Evolutionary conservation across 2,888 invertebrate genomes (phyloP).

Genomic region (Drosophila acutilabella): DNA sequence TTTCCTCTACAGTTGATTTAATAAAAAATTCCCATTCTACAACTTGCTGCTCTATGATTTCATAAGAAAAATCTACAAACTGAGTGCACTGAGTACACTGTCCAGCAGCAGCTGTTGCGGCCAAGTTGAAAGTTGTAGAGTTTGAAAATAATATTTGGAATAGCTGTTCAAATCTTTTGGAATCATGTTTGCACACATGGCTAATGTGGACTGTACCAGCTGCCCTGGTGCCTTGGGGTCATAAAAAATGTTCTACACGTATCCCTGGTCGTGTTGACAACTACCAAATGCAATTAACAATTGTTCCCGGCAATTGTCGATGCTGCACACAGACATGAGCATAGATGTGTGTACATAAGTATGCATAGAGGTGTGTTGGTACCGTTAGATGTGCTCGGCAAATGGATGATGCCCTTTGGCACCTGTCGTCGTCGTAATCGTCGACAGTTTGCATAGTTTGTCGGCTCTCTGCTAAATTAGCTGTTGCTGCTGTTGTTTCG

Average conservation of each 20-base stretch:
- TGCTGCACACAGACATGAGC: constrained; percentile 24
- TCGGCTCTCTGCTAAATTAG: constrained; percentile 60
- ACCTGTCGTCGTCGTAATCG: constrained; percentile 76
- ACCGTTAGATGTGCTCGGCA: constrained; percentile 70
- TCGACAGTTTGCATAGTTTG: constrained; percentile 68
- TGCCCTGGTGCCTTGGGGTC: constrained; percentile 29
- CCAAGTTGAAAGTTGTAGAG: constrained; percentile 33
- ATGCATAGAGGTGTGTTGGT: constrained; percentile 18
- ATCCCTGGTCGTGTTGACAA: constrained; percentile 74
- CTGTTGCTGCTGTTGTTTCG: constrained; percentile 25
- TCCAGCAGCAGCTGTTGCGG: constrained; percentile 37
- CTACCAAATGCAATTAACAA: constrained; percentile 82
- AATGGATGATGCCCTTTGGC: constrained; percentile 74
- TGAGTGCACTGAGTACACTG: constrained; percentile 4
- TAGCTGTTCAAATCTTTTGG: constrained; percentile 2
- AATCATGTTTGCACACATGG: constrained; percentile 8
- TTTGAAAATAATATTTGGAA: constrained; percentile 16
- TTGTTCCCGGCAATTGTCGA: constrained; percentile 70
- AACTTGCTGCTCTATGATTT: no score
- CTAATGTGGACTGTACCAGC: constrained; percentile 37
- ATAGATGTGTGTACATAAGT: not conserved
- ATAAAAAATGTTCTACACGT: constrained; percentile 63
- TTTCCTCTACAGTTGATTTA: no score
- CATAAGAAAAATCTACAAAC: no score
- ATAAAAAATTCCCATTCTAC: no score